Base-by-base conservation (phyloP, 2,113 vertebrate species). In the Gobiocypris rarus region DNA sequence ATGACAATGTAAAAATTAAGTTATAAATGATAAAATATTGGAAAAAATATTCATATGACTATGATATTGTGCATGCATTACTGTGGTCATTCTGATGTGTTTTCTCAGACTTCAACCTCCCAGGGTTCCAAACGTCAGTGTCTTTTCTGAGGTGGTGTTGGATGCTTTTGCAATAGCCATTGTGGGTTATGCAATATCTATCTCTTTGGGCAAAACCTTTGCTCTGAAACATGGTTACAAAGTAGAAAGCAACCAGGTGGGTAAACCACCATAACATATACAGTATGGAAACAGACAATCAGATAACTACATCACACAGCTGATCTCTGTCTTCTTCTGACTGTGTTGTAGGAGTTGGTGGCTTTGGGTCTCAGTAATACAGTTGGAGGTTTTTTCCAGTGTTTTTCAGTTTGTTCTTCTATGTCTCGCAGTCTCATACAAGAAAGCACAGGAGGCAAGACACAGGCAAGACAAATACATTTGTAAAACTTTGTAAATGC, bases 141-240 rank as follows among this genome's bases (percentile, higher is more conserved):
- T 97, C 76, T 97, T 98, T 19, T 71, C 90, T 69, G 89, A 92
- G 5, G 94, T 98, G 4, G 88, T 92, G 0, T 96, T 96, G 43
- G 97, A 97, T 1, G 96, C 98, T 54, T 98, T 99, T 34, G 95
- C 97, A 78, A 91, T 99, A 3, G 97, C 98, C 0, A 93, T 99
- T 61, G 97, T 99, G 31, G 97, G 97, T 71, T 99, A 97, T 0
- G 97, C 97, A 89, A 96, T 99, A 78, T 96, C 96, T 86, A 95
- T 99, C 90, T 99, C 98, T 0, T 92, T 99, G 24, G 98, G 97
- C 69, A 99, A 99, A 95, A 99, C 96, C 81, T 99, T 99, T 90
- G 97, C 96, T 56, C 90, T 98, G 79, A 98, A 96, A 90, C 96
- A 99, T 0, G 97, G 97, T 85, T 99, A 99, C 94, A 96, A 96